Conservation (phyloP, 2,888 invertebrate species). For the Pristionchus japonicus region DNA sequence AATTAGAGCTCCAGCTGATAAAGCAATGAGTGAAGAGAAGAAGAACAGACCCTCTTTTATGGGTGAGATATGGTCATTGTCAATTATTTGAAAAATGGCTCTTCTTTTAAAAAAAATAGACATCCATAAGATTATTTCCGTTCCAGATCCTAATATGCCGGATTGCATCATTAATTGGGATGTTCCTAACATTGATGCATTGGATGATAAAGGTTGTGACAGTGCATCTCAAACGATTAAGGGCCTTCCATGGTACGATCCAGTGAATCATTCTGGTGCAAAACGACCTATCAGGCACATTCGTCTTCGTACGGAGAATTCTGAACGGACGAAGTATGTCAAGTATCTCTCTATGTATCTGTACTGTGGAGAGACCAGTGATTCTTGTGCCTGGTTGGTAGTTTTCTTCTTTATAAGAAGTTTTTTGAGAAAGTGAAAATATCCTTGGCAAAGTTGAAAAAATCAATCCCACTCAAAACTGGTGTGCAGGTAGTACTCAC, state of each 20-base stretch:
- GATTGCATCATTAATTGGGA: background rate
- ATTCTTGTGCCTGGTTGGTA: background rate
- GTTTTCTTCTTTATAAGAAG: too few relatives aligned
- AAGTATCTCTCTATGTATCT: background rate
- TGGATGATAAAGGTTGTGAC: background rate
- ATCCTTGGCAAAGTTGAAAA: too few relatives aligned
- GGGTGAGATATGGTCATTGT: too few relatives aligned
- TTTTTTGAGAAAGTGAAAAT: too few relatives aligned
- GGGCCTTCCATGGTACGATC: background rate
- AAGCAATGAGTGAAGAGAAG: too few relatives aligned
- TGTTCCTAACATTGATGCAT: background rate
- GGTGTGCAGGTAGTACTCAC: too few relatives aligned
- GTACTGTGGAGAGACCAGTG: background rate
- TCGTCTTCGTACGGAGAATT: background rate
- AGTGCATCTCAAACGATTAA: background rate
- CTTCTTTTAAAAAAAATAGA: too few relatives aligned
- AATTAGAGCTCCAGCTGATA: too few relatives aligned
- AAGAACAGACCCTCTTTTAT: too few relatives aligned
- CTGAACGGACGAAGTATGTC: background rate
- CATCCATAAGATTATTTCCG: too few relatives aligned
- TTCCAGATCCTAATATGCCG: background rate
- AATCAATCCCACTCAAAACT: background rate
- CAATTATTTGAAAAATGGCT: too few relatives aligned
- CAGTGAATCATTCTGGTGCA: background rate
- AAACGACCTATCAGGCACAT: background rate